Percentiles rank a stretch among this genome's conserved stretches.
Conservation (phyloP, 2,888 invertebrate genomes). For the Oxystoma pomonae region DNA sequence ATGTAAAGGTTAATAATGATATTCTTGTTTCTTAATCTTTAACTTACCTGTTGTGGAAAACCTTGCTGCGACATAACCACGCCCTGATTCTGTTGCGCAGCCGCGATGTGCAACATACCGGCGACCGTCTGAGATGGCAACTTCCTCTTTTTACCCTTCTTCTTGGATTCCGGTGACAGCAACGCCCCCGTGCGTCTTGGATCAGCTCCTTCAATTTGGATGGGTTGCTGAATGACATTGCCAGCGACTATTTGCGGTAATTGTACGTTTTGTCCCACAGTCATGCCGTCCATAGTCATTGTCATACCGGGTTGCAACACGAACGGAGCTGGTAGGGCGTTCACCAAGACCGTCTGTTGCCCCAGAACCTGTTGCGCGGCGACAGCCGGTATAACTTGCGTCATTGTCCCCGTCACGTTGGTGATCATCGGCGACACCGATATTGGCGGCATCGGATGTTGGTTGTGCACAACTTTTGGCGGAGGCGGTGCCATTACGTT, state of each 20-base stretch:
- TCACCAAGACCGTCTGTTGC: slow-evolving; percentile 75
- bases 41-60: slow-evolving; percentile 63
- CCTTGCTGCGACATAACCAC: slow-evolving; percentile 55
- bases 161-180: slow-evolving; percentile 66
- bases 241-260: slow-evolving; percentile 66
- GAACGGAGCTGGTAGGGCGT: slow-evolving; percentile 72
- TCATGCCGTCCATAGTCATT: slow-evolving; percentile 66
- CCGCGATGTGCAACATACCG: slow-evolving; percentile 65
- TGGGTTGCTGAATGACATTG: slow-evolving; percentile 58
- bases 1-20: too few species aligned
- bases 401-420: slow-evolving; percentile 61
- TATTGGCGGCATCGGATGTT: slow-evolving; percentile 54
- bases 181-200: slow-evolving; percentile 45
- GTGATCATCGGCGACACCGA: slow-evolving; percentile 61
- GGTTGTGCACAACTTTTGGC: slow-evolving; percentile 34
- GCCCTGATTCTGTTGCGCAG: slow-evolving; percentile 61
- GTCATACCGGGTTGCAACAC: slow-evolving; percentile 71
- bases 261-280: slow-evolving; percentile 60
- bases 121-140: slow-evolving; percentile 68
- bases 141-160: slow-evolving; percentile 62
- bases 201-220: slow-evolving; percentile 55
- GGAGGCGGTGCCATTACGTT: slow-evolving; percentile 67
- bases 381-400: slow-evolving; percentile 62
- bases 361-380: slow-evolving; percentile 63
- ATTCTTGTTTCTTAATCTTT: too few species aligned